Percentiles rank a stretch among this genome's conserved stretches.
phyloP scores from a whole-genome alignment of 2,888 invertebrate species.

The Lumbricus terrestris region DNA sequence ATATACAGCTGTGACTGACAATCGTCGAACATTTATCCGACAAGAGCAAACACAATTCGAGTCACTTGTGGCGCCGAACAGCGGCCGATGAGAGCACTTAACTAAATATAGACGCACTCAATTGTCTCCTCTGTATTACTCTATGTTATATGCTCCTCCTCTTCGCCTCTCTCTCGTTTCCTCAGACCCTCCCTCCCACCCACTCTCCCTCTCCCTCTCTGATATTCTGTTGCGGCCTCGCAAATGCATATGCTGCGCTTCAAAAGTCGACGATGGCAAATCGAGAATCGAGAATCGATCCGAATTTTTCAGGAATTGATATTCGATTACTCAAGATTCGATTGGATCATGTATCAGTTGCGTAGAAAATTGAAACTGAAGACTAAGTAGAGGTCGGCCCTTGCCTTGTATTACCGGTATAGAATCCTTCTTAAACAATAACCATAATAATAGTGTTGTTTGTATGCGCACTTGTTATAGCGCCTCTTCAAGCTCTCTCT shows the following conservation, averaged over 20 bases:
- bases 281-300: neutral
- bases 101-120: neutral
- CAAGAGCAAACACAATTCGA: neutral
- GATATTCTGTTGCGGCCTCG: too few relatives aligned
- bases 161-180: neutral
- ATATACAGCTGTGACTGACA: neutral
- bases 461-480: too few relatives aligned
- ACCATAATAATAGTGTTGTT: too few relatives aligned
- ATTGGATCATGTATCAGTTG: neutral
- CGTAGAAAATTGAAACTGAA: neutral
- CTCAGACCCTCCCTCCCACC: too few relatives aligned
- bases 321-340: too few relatives aligned
- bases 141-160: too few relatives aligned
- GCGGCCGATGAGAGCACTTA: neutral
- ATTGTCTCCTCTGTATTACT: neutral
- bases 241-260: neutral
- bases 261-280: neutral
- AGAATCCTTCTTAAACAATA: neutral
- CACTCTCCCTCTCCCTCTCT: too few relatives aligned
- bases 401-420: neutral
- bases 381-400: neutral
- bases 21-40: conserved; percentile 3
- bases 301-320: neutral
- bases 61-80: neutral
- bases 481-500: too few relatives aligned